Conservation (phyloP, 2,888 invertebrate species). For the Carcina quercana region DNA sequence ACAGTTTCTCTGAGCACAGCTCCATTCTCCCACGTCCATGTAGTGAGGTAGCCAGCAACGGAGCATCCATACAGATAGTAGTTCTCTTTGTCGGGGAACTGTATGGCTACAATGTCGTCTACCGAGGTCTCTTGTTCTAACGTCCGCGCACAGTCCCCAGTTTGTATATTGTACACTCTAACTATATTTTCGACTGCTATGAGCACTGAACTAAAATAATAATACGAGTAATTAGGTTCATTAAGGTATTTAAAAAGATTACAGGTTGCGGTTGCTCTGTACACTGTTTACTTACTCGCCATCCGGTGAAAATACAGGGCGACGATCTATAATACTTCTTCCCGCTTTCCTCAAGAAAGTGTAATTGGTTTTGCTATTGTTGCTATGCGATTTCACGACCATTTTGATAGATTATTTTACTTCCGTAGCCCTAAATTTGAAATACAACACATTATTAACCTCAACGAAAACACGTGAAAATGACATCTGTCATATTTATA, state of each 20-base stretch:
- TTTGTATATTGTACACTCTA: constrained; percentile 59
- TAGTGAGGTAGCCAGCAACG: constrained; percentile 43
- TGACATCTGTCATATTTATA: too few relatives aligned
- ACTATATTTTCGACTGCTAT: constrained; percentile 59
- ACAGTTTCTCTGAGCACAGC: constrained; percentile 61
- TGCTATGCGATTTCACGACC: constrained; percentile 36
- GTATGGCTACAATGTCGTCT: constrained; percentile 44
- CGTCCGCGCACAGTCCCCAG: constrained; percentile 53
- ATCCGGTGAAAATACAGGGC: constrained; percentile 62
- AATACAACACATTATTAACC: too few relatives aligned
- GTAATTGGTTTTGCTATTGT: constrained; percentile 33
- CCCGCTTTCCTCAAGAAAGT: constrained; percentile 60
- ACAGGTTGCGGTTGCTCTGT: not conserved
- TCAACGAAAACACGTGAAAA: too few relatives aligned
- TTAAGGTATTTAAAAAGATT: not conserved
- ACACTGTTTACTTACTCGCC: constrained; percentile 48
- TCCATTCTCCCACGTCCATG: constrained; percentile 67
- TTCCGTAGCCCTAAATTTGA: not conserved
- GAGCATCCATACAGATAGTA: constrained; percentile 63
- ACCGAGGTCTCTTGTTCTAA: constrained; percentile 50
- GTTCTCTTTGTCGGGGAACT: constrained; percentile 54
- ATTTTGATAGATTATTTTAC: constrained; percentile 26
- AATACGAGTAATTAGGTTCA: not conserved
- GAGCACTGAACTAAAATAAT: constrained; percentile 47
- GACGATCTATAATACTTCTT: constrained; percentile 59